phyloP scores from a whole-genome alignment of 2,888 invertebrate genomes.

The Liodrosophila aerea region DNA sequence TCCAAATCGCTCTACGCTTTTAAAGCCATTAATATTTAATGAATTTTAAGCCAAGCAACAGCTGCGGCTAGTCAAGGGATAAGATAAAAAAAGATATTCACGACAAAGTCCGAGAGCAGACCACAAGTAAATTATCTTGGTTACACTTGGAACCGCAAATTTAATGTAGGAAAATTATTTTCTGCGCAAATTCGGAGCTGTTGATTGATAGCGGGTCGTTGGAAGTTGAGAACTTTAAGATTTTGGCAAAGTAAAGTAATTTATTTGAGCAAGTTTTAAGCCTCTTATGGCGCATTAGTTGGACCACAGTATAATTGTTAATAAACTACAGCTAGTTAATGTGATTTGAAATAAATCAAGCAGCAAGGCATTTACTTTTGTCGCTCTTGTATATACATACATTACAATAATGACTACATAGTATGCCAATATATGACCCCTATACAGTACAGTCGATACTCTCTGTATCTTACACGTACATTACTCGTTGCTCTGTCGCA shows the following conservation, averaged over 20 bases:
- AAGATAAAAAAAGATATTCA: slow-evolving; percentile 8
- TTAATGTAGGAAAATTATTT: neutral
- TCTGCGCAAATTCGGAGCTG: slow-evolving; percentile 39
- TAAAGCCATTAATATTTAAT: slow-evolving; percentile 73
- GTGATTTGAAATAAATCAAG: too few species aligned
- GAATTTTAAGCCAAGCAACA: slow-evolving; percentile 49
- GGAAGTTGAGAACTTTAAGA: slow-evolving; percentile 6
- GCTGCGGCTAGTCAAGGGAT: slow-evolving; percentile 42
- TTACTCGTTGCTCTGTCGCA: slow-evolving; percentile 17
- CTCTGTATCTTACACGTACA: neutral
- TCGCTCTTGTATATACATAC: too few species aligned
- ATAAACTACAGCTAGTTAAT: too few species aligned
- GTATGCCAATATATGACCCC: neutral
- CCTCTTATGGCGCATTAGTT: too few species aligned
- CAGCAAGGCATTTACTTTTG: too few species aligned
- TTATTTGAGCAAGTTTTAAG: neutral
- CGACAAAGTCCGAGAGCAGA: slow-evolving; percentile 9
- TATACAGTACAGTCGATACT: too few species aligned
- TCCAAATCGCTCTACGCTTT: slow-evolving; percentile 61
- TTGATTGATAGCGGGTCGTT: slow-evolving; percentile 49
- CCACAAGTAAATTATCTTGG: slow-evolving; percentile 28
- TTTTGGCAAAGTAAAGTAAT: neutral
- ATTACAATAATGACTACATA: too few species aligned
- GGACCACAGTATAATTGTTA: too few species aligned
- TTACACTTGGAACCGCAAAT: slow-evolving; percentile 15